A percentile compares a stretch with the other conserved stretches of the same genome.
Evolutionary conservation across 2,797 vertebrate genomes (phyloP).

Genomic region (Mycteria americana): DNA sequence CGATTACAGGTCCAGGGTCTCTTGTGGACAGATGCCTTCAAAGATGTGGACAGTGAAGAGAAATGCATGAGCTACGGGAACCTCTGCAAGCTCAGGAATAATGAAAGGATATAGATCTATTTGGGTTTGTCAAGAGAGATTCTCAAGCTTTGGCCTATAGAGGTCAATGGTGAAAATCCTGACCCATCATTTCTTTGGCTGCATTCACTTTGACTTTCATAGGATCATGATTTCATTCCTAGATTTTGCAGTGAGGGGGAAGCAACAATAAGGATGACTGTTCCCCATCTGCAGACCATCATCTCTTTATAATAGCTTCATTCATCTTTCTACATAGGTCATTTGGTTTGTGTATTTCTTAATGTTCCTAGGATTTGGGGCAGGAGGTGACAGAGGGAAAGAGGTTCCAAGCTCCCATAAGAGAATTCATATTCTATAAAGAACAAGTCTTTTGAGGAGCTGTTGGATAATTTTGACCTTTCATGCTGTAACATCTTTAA

Average conservation of each 20-base stretch:
- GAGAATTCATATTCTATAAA: neutral
- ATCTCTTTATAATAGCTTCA: conserved; percentile 2
- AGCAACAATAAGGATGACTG: neutral
- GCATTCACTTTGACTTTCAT: neutral
- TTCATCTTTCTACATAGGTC: neutral
- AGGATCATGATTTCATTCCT: neutral
- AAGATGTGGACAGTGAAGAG: neutral
- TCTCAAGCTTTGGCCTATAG: neutral
- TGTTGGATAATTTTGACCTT: neutral
- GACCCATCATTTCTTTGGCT: neutral
- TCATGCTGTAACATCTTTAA: neutral
- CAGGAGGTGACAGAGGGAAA: neutral
- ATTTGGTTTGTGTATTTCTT: neutral
- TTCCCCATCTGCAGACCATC: neutral
- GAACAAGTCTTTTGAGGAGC: neutral
- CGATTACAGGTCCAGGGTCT: neutral
- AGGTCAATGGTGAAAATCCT: neutral
- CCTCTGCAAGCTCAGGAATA: neutral
- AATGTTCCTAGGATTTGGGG: neutral
- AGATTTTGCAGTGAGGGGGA: neutral
- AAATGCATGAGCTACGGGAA: neutral
- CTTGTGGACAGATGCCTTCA: neutral
- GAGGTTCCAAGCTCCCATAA: neutral
- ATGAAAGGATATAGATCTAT: neutral
- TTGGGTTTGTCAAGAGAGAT: neutral